Evolutionary conservation across 2,797 vertebrate genomes (phyloP), one percentile per base, ranked within the genome.

Genomic region (Gymnocypris eckloni): DNA sequence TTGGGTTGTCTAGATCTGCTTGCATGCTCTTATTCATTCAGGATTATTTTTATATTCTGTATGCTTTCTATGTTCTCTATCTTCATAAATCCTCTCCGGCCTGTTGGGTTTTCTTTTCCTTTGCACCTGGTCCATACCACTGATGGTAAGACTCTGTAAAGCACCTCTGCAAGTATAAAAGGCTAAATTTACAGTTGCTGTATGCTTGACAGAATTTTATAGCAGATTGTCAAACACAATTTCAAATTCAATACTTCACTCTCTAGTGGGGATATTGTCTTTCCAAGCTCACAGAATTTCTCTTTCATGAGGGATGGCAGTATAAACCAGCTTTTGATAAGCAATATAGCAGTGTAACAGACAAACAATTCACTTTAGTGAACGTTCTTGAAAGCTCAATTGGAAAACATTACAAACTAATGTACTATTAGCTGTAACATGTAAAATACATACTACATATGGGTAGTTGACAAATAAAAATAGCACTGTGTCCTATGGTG

Each of bases 201-300:
- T 75, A 54, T 81, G 78, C 69, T 80, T 81, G 77, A 81, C 84
- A 80, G 84, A 61, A 81, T 67, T 81, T 86, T 52, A 86, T 73
- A 81, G 84, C 69, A 11, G 43, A 81, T 75, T 86, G 84, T 86
- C 84, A 86, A 86, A 86, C 84, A 81, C 56, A 39, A 86, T 86
- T 66, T 61, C 22, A 86, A 73, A 86, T 81, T 18, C 43, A 66
- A 43, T 86, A 28, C 56, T 81, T 86, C 56, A 66, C 56, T 64
- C 69, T 80, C 13, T 41, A 48, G 84, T 67, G 84, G 69, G 78
- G 78, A 86, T 80, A 86, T 81, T 86, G 84, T 86, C 78, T 80
- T 81, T 80, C 59, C 78, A 66, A 59, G 13, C 83, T 79, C 83
- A 70, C 75, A 79, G 48, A 78, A 43, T 56, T 25, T 41, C 64